Base-by-base conservation (phyloP, 1,140 invertebrate genomes). In the Aphidius gifuensis region DNA sequence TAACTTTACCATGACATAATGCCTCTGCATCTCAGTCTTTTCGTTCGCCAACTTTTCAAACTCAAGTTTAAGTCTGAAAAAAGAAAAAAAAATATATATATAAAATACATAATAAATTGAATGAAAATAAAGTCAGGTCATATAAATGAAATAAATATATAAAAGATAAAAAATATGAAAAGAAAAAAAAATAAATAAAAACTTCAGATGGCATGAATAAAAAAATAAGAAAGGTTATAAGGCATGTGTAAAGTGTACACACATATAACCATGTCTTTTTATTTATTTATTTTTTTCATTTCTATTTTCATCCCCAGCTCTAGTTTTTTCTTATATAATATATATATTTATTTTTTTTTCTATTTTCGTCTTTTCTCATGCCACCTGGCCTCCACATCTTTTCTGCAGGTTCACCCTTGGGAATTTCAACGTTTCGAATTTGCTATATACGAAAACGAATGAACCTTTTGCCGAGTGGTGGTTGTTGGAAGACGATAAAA, bases 1-100 rank as follows among this genome's bases (percentile, higher is more conserved):
- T 32, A 48, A 64, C 90, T 91, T 32, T 84, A 95, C 92, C 93
- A 97, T 96, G 74, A 96, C 93, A 83, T 96, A 97, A 86, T 97
- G 93, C 83, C 94, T 88, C 82, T 96, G 94, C 90, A 97, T 96
- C 85, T 97, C 94, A 79, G 93, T 96, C 87, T 97, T 97, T 85
- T 97, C 95, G 80, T 89, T 92, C 69, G 91, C 92, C 80, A 97
- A 83, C 84, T 98, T 97, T 82, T 97, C 94, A 79, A 88, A 91
- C 84, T 91, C 89, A 77, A 91, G 84, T 84, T 90, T 91, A 80
- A 91, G 84, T 80, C 89, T 91, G 85, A 72, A 89, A 88, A 64
- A 69, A 73, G 75, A 78, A 70, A 74, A 64, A 63, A 51, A 62
- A 69, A 43, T 0, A 16, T 16, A 16, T 16, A 71, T 43, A 66